Evolutionary conservation across 23 tunicate species (phyloP).

Genomic region (Styela plicata): DNA sequence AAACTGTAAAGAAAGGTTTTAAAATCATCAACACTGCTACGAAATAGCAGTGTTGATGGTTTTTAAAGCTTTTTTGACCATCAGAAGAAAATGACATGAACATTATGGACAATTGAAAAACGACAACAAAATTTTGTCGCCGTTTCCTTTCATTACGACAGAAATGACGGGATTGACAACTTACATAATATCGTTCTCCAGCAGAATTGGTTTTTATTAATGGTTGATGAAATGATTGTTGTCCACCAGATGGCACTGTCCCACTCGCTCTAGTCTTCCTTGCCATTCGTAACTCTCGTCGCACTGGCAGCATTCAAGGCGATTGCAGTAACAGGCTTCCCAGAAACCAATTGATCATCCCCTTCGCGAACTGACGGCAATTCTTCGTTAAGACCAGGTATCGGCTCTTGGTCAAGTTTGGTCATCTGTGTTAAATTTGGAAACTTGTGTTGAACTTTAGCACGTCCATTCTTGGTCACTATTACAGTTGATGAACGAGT

Average conservation of each 20-base stretch:
- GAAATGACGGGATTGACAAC: too few species aligned
- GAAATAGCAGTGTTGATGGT: too few species aligned
- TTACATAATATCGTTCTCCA: slow-evolving; percentile 5
- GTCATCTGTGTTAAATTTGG: slow-evolving; percentile 45
- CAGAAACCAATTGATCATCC: not conserved
- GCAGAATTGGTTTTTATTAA: not conserved
- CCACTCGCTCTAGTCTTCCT: not conserved
- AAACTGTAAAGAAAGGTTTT: too few species aligned
- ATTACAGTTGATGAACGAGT: slow-evolving; percentile 7
- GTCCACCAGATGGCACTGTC: not conserved
- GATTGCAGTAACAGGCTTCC: slow-evolving; percentile 2
- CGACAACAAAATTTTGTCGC: too few species aligned
- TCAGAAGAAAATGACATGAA: too few species aligned
- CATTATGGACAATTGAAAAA: too few species aligned
- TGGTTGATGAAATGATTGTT: not conserved
- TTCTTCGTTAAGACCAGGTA: slow-evolving; percentile 42
- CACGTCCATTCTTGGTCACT: slow-evolving; percentile 8
- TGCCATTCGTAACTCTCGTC: slow-evolving; percentile 30
- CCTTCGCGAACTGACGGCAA: slow-evolving; percentile 6
- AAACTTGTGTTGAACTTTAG: slow-evolving; percentile 18
- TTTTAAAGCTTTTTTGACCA: too few species aligned
- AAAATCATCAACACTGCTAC: too few species aligned
- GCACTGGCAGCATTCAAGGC: slow-evolving; percentile 36
- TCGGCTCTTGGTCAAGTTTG: slow-evolving; percentile 38
- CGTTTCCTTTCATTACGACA: too few species aligned